Base-by-base conservation (phyloP, 2,888 invertebrate species). In the Flexamia atlantica region DNA sequence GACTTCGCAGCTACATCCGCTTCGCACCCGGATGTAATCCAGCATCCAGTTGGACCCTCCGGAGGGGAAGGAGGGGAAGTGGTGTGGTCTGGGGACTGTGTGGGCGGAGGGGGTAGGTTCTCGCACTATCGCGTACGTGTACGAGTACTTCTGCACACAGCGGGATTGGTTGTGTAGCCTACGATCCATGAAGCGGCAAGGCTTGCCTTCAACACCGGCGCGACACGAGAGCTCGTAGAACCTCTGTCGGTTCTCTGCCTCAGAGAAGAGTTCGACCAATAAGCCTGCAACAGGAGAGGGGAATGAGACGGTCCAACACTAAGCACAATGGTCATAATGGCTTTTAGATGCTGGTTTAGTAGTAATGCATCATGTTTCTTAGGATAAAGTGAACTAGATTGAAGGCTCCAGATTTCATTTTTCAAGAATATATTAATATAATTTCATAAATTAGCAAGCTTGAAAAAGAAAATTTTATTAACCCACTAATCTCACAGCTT, bases 1-100 rank as follows among this genome's bases (percentile, higher is more conserved):
- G 85, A 97, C 93, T 89, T 95, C 94, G 90, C 97, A 97, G 88
- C 95, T 94, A 91, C 97, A 97, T 53, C 97, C 97, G 87, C 95
- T 95, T 84, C 96, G 92, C 85, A 97, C 94, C 88, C 93, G 92
- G 88, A 97, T 95, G 91, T 96, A 96, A 91, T 97, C 97, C 90
- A 97, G 91, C 85, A 94, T 94, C 94, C 95, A 97, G 86, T 81
- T 89, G 88, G 76, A 89, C 87, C 83, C 88, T 83, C 25, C 83
- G 50, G 85, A 86, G 84, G 86, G 87, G 57, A 86, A 74, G 25
- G 87, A 85, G 42, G 85, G 80, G 83, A 84, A 85, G 42, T 84
- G 74, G 76, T 86, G 85, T 40, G 57, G 20, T 50, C 70, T 64
- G 70, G 86, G 86, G 70, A 86, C 85, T 30, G 85, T 84, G 46